A percentile compares a stretch with the other conserved stretches of the same genome.
phyloP scores from a whole-genome alignment of 2,888 invertebrate genomes.

The Calliopum simillimum region DNA sequence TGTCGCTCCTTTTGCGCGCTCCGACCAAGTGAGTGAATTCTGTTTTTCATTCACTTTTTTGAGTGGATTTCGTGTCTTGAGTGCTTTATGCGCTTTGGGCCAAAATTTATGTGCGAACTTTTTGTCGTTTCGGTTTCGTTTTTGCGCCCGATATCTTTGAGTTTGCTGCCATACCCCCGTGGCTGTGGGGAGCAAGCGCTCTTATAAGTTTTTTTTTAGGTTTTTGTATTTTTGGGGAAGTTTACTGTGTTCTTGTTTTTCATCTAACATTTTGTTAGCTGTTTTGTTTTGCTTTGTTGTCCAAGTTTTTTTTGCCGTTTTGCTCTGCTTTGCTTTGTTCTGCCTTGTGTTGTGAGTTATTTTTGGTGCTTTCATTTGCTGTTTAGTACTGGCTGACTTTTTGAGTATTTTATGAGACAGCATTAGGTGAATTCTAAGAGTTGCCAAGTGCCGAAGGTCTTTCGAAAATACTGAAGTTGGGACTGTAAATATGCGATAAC shows the following conservation, averaged over 20 bases:
- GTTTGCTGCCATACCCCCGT: constrained; percentile 7
- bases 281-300: constrained; percentile 33
- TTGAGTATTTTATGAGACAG: constrained; percentile 30
- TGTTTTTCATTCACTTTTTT: constrained; percentile 35
- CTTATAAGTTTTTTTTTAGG: constrained; percentile 15
- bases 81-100: constrained; percentile 16
- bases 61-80: constrained; percentile 24
- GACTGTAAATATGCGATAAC: too few relatives aligned
- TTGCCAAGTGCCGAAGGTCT: constrained; percentile 1
- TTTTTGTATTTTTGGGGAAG: constrained; percentile 27
- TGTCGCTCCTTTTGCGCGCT: constrained; percentile 11
- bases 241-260: not conserved
- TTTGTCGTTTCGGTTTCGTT: constrained; percentile 20
- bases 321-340: constrained; percentile 1
- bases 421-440: not conserved
- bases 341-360: not conserved
- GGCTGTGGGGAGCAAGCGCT: not conserved
- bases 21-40: constrained; percentile 41
- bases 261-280: constrained; percentile 18
- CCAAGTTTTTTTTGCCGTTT: constrained; percentile 33
- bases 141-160: constrained; percentile 1
- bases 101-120: constrained; percentile 47
- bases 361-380: not conserved
- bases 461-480: not conserved
- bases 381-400: constrained; percentile 8